Conservation (phyloP, 2,888 invertebrate species). For the Choreutis nemorana region DNA sequence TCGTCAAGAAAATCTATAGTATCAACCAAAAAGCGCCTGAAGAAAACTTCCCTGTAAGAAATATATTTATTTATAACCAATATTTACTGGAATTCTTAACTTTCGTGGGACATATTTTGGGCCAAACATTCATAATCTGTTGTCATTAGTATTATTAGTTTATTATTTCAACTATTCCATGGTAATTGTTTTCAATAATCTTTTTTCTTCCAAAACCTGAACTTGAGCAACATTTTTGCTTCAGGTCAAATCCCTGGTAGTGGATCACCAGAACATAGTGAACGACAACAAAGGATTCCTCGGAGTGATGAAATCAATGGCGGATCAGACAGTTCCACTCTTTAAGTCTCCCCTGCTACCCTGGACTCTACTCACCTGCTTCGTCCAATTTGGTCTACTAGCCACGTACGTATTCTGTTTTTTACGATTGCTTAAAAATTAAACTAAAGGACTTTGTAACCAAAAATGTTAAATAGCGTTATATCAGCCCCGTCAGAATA, state of each 20-base stretch:
- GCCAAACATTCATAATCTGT: no score
- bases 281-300: slow-evolving; percentile 19
- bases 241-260: slow-evolving; percentile 33
- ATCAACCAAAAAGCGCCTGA: slow-evolving; percentile 28
- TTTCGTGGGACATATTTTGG: no score
- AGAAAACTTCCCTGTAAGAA: slow-evolving; percentile 40
- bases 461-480: no score
- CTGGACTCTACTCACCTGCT: slow-evolving; percentile 64
- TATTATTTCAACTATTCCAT: no score
- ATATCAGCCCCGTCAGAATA: no score
- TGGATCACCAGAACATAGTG: slow-evolving; percentile 21
- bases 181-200: no score
- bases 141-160: no score
- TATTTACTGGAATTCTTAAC: no score
- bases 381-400: slow-evolving; percentile 72
- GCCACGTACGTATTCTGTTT: slow-evolving; percentile 63
- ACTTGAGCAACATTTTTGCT: slow-evolving; percentile 7
- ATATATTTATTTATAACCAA: no score
- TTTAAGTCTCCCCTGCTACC: slow-evolving; percentile 62
- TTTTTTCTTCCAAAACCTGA: no score
- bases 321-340: slow-evolving; percentile 63
- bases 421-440: background rate
- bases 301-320: slow-evolving; percentile 56
- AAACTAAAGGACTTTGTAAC: no score
- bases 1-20: slow-evolving; percentile 42